A percentile compares a stretch with the other conserved stretches of the same genome.
phyloP scores from a whole-genome alignment of 2,797 vertebrate species.

The Phrynocephalus vlangalii region DNA sequence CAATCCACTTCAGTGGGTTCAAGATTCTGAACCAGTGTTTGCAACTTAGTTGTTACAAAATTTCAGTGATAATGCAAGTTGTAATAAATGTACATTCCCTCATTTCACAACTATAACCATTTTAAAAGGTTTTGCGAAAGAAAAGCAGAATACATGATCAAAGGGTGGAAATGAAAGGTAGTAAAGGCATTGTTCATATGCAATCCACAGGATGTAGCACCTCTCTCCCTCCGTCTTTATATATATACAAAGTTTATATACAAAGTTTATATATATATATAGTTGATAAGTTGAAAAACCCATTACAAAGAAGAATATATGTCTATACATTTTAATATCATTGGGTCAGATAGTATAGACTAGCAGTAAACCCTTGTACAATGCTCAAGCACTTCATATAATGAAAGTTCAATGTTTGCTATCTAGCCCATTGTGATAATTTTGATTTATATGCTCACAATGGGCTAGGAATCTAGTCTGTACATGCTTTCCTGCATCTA shows the following conservation, averaged over 20 bases:
- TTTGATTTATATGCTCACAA: slow-evolving; percentile 54
- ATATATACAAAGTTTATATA: no score
- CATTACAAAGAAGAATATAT: slow-evolving; percentile 43
- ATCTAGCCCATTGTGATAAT: slow-evolving; percentile 22
- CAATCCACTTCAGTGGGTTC: background rate
- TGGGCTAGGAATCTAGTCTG: slow-evolving; percentile 23
- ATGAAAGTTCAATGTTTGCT: slow-evolving; percentile 41
- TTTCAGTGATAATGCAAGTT: background rate
- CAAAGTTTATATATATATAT: slow-evolving; percentile 14
- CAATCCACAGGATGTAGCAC: slow-evolving; percentile 25
- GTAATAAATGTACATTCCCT: background rate
- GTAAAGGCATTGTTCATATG: slow-evolving; percentile 21
- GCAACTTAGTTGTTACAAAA: background rate
- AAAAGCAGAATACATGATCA: slow-evolving; percentile 24
- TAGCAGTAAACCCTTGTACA: slow-evolving; percentile 48
- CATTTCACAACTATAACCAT: slow-evolving; percentile 34
- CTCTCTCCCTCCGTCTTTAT: no score
- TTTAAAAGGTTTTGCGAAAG: slow-evolving; percentile 23
- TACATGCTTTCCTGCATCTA: slow-evolving; percentile 17
- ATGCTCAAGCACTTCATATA: slow-evolving; percentile 42
- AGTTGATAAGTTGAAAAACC: slow-evolving; percentile 60
- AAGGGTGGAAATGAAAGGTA: slow-evolving; percentile 44
- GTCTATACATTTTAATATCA: slow-evolving; percentile 48
- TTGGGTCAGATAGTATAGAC: slow-evolving; percentile 41
- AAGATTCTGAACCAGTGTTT: background rate